phyloP scores from a whole-genome alignment of 1,140 invertebrate genomes.

The Brachystomella parvula region DNA sequence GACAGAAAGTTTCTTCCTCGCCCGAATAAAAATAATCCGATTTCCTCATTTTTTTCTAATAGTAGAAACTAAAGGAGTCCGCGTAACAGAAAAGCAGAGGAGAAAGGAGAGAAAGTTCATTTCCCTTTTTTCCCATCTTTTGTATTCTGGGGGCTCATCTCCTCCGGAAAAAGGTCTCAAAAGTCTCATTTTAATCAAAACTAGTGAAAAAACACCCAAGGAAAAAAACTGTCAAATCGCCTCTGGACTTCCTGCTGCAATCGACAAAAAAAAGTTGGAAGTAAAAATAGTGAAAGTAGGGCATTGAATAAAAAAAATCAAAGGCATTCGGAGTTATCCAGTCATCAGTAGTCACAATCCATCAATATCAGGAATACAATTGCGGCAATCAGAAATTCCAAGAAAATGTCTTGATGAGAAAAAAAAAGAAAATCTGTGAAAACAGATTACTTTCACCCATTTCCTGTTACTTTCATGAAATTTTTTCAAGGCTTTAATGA shows the following conservation, averaged over 20 bases:
- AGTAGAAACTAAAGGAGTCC: neutral
- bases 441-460: no score
- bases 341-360: no score
- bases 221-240: neutral
- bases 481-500: no score
- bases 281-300: no score
- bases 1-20: neutral
- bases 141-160: neutral
- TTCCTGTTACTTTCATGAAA: no score
- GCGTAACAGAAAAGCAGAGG: neutral
- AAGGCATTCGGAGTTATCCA: no score
- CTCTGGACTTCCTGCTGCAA: neutral
- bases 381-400: no score
- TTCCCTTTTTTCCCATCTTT: neutral
- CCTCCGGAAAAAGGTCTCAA: neutral
- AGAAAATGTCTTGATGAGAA: no score
- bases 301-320: no score
- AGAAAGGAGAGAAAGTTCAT: constrained; percentile 1
- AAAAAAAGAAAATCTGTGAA: no score
- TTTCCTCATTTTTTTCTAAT: neutral
- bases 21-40: constrained; percentile 6
- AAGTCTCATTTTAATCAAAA: constrained; percentile 4
- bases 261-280: no score
- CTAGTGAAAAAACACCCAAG: neutral
- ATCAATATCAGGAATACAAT: no score